Evolutionary conservation across 53 echinoderm and acorn worm species (phyloP), one percentile per base, ranked within the genome.

Genomic region (Glandiceps talaboti): DNA sequence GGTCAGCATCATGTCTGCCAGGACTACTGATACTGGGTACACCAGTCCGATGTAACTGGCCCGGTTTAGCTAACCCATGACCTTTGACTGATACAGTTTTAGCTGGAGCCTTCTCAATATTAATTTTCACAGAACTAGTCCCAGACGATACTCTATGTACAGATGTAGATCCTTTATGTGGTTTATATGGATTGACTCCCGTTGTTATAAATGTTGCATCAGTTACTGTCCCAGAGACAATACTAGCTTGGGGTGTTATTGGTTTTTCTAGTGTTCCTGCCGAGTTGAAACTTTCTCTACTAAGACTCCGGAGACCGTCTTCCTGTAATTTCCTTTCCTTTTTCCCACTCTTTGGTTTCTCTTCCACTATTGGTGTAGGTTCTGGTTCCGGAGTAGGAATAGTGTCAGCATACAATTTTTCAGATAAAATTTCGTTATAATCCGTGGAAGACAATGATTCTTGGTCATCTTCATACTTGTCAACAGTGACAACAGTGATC

Each of bases 401-500:
- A 20, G 6, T 45, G 31, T 79, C 76, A 27, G 32, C 77, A 29
- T 85, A 75, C 73, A 88, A 45, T 33, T 84, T 85, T 79, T 81
- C 31, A 74, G 79, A 82, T 27, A 88, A 29, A 33, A 88, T 82
- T 74, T 85, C 88, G 20, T 88, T 82, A 30, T 88, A 88, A 29
- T 88, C 88, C 74, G 6, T 45, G 6, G 64, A 45, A 6, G 64
- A 45, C 64, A 45, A 20, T 20, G 64, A 45, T 20, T 45, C 64
- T 20, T 45, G 64, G 64, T 45, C 64, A 45, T 45, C 64, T 12
- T 45, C 64, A 20, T 88, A 77, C 45, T 97, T 88, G 45, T 97
- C 97, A 0, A 97, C 90, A 1, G 97, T 93, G 33, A 97, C 85
- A 77, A 85, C 87, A 1, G 97, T 96, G 79, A 96, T 96, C 14